Percentiles rank a stretch among this genome's conserved stretches.
These are phyloP conservation scores for Tenthredo distinguenda DNA, from an alignment of 2,888 invertebrate species.

Conservation along the genomic window DNA sequence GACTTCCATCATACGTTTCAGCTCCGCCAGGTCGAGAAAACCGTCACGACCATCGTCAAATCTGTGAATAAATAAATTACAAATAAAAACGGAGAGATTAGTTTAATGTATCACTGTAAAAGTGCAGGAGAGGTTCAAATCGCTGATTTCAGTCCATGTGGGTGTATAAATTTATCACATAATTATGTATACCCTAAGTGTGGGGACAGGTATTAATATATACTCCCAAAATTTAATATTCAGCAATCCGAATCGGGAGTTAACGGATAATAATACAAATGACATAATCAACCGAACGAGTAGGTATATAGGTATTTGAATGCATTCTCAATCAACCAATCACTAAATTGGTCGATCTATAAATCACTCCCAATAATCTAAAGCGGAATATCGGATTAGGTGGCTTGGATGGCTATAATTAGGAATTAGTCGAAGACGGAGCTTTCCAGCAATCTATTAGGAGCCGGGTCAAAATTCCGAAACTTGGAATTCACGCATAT, in stretches of 20 bases:
- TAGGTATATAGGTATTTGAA: neutral
- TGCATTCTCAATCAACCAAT: neutral
- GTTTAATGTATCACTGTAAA: neutral
- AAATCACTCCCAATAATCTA: neutral
- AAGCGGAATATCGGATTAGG: neutral
- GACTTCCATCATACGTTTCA: slow-evolving; percentile 98
- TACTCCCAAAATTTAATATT: neutral
- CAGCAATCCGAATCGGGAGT: neutral
- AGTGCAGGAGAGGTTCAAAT: neutral
- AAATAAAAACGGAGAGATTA: neutral
- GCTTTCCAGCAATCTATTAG: neutral
- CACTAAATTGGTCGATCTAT: neutral
- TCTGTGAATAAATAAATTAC: slow-evolving; percentile 80
- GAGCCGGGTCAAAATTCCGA: too few species aligned
- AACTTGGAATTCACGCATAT: too few species aligned
- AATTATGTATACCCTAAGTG: too few species aligned
- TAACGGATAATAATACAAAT: neutral
- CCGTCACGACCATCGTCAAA: slow-evolving; percentile 95
- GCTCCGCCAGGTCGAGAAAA: slow-evolving; percentile 92
- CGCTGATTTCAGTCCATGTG: neutral
- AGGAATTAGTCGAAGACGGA: neutral
- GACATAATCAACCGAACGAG: neutral
- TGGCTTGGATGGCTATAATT: neutral
- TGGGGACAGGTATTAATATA: neutral
- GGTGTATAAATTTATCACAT: neutral